These are phyloP conservation scores for Carduelis carduelis DNA, from an alignment of 2,797 vertebrate species.

Conservation along the genomic window DNA sequence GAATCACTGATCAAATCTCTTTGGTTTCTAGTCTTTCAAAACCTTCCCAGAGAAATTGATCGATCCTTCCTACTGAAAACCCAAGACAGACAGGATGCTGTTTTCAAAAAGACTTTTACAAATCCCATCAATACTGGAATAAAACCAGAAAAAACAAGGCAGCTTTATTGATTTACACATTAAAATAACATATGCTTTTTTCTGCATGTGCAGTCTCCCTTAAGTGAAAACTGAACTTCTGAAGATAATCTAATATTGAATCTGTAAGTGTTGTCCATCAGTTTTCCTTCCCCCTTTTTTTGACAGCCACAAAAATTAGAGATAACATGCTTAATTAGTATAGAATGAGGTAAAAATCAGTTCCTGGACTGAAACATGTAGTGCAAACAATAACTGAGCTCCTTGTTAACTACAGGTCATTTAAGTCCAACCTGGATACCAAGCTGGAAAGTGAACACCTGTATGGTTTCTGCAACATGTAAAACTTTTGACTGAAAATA, in stretches of 20 bases:
- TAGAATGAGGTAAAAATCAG: constrained; percentile 74
- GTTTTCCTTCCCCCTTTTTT: not conserved
- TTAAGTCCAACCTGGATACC: not conserved
- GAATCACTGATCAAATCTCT: not conserved
- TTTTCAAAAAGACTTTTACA: constrained; percentile 58
- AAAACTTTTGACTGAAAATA: not conserved
- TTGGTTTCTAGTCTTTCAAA: not conserved
- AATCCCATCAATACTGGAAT: constrained; percentile 64
- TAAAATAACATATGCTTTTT: constrained; percentile 68
- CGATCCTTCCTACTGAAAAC: not conserved
- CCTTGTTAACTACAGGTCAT: not conserved
- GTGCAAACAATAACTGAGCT: not conserved
- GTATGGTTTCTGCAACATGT: rapidly evolving
- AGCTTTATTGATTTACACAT: constrained; percentile 73
- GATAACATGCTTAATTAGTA: constrained; percentile 66
- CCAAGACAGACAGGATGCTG: constrained; percentile 30
- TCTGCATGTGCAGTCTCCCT: constrained; percentile 60
- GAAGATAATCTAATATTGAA: constrained; percentile 71
- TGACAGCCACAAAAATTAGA: constrained; percentile 67
- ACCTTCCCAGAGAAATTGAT: constrained; percentile 55
- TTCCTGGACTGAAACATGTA: not conserved
- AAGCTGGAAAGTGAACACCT: not conserved
- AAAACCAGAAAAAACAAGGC: constrained; percentile 53
- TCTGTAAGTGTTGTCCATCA: constrained; percentile 36
- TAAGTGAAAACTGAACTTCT: constrained; percentile 69